phyloP scores from a whole-genome alignment of 2,113 vertebrate genomes.

The Microcebus tavaratra region DNA sequence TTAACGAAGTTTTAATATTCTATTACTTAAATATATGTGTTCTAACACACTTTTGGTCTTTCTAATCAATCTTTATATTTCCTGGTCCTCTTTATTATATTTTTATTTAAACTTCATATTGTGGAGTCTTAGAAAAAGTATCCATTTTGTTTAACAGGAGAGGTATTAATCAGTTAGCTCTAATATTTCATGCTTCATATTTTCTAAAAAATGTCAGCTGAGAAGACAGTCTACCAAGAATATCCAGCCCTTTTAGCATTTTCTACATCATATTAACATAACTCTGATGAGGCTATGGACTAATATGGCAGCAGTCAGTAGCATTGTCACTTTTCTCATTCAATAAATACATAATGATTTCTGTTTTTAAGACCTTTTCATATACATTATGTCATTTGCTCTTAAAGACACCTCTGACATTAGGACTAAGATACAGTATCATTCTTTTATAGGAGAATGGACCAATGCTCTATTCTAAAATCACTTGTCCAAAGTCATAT shows the following conservation, averaged over 20 bases:
- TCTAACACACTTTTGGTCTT: neutral
- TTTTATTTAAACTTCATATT: neutral
- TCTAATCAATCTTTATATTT: neutral
- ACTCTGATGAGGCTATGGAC: neutral
- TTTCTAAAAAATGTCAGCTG: neutral
- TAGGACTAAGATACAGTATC: neutral
- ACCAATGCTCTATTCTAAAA: neutral
- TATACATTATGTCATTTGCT: neutral
- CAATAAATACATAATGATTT: neutral
- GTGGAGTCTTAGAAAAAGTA: neutral
- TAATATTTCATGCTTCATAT: neutral
- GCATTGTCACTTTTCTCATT: neutral
- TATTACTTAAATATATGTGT: neutral
- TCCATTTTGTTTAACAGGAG: neutral
- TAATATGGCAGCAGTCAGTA: neutral
- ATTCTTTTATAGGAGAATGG: neutral
- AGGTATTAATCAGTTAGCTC: neutral
- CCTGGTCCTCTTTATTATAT: neutral
- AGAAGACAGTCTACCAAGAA: neutral
- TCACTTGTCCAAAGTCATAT: neutral
- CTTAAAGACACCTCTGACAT: neutral
- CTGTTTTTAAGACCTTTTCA: neutral
- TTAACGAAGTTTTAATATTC: neutral
- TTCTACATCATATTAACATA: neutral
- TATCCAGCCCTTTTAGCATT: neutral